Conservation (phyloP, 2,797 vertebrate species). For the Falco cherrug region DNA sequence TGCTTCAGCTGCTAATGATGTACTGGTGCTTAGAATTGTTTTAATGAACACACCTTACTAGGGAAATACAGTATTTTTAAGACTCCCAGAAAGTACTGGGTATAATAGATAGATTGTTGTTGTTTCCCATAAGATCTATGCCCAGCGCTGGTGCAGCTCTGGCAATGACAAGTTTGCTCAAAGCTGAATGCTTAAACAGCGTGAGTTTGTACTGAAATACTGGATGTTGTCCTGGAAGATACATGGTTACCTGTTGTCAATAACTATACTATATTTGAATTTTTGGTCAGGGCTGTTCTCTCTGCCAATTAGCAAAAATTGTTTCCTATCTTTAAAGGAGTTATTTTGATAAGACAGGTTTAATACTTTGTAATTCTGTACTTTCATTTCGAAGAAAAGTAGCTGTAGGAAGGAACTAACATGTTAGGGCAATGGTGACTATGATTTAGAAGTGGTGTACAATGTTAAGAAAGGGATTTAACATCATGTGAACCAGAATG, state of each 20-base stretch:
- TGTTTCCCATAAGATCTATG: neutral
- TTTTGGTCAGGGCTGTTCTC: neutral
- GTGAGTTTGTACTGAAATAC: neutral
- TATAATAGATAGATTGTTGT: fast-evolving
- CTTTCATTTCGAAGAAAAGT: neutral
- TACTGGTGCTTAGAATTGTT: neutral
- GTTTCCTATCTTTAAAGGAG: neutral
- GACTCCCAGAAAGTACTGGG: neutral
- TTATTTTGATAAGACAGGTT: neutral
- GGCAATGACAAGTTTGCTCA: neutral
- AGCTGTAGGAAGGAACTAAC: neutral
- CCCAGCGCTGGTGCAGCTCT: neutral
- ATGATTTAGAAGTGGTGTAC: neutral
- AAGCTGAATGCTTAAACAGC: neutral
- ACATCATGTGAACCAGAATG: neutral
- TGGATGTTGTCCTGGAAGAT: neutral
- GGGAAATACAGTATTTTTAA: neutral
- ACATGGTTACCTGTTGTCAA: neutral
- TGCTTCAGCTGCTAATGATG: neutral
- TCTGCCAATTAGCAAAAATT: neutral
- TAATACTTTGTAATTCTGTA: neutral
- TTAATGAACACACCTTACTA: neutral
- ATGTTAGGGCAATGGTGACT: fast-evolving
- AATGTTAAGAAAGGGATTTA: neutral
- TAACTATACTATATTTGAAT: neutral